Base-by-base conservation (phyloP, 2,797 vertebrate species). In the Diplodus puntazzo region DNA sequence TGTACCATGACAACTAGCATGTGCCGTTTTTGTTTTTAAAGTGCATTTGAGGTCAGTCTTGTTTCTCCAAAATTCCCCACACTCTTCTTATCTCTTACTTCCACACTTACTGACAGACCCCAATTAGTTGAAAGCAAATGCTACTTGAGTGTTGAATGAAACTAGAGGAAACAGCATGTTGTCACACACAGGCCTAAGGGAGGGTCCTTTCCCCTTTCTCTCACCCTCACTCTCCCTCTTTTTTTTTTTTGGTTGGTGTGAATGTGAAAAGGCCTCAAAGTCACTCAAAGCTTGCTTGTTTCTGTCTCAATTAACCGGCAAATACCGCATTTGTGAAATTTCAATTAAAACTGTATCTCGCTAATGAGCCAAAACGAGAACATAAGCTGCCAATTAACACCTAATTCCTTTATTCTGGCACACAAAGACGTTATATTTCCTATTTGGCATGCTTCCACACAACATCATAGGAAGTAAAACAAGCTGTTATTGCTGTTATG, bases 301-400 rank as follows among this genome's bases (percentile, higher is more conserved):
- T 69, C 49, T 73, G 73, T 89, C 85, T 90, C 73, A 83, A 65
- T 93, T 86, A 89, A 83, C 14, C 69, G 62, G 69, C 34, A 86
- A 91, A 90, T 66, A 70, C 72, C 1, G 11, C 54, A 80, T 87
- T 91, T 80, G 72, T 85, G 80, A 83, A 53, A 83, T 92, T 89
- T 90, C 82, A 90, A 90, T 92, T 89, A 82, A 81, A 91, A 80
- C 83, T 86, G 86, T 87, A 88, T 90, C 75, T 76, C 52, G 55
- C 79, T 92, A 92, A 93, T 92, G 88, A 94, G 82, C 81, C 84
- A 86, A 87, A 87, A 75, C 48, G 17, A 85, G 85, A 92, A 88
- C 87, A 89, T 90, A 90, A 92, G 84, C 90, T 80, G 74, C 67
- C 77, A 93, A 92, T 93, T 92, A 92, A 77, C 79, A 77, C 77